Evolutionary conservation across 2,113 vertebrate genomes (phyloP).

Genomic region (Gymnocephalus cernua): DNA sequence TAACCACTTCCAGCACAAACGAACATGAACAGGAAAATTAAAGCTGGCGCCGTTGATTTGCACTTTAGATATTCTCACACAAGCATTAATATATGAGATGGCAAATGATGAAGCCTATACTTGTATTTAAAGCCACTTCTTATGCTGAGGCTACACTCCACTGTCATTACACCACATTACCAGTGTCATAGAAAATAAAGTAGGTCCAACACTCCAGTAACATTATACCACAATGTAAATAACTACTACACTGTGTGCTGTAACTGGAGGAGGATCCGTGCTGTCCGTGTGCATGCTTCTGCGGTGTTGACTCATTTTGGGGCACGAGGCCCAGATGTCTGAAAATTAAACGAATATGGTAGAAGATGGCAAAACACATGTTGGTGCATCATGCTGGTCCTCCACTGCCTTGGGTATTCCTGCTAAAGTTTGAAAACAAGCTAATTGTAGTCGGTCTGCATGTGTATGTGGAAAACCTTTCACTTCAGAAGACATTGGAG

Average conservation of each 20-base stretch:
- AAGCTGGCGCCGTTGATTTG: slow-evolving; percentile 33
- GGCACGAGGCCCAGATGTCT: slow-evolving; percentile 69
- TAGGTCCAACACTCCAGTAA: slow-evolving; percentile 21
- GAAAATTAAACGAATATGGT: slow-evolving; percentile 65
- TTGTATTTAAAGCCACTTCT: slow-evolving; percentile 33
- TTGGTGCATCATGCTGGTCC: slow-evolving; percentile 19
- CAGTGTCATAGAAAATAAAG: slow-evolving; percentile 58
- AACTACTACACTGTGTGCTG: slow-evolving; percentile 30
- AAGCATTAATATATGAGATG: slow-evolving; percentile 29
- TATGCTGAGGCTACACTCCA: slow-evolving; percentile 23
- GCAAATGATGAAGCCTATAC: slow-evolving; percentile 17
- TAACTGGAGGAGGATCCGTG: slow-evolving; percentile 45
- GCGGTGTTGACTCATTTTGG: slow-evolving; percentile 59
- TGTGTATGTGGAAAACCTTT: slow-evolving; percentile 12
- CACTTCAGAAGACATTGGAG: neutral
- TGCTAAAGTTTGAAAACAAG: slow-evolving; percentile 38
- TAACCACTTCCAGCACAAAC: slow-evolving; percentile 14
- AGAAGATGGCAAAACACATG: slow-evolving; percentile 51
- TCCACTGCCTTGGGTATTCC: neutral
- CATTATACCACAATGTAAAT: slow-evolving; percentile 64
- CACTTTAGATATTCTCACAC: slow-evolving; percentile 24
- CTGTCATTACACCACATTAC: slow-evolving; percentile 40
- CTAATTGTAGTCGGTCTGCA: neutral
- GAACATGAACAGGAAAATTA: slow-evolving; percentile 20
- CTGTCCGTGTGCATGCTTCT: slow-evolving; percentile 52